Evolutionary conservation across 2,888 invertebrate genomes (phyloP).

Genomic region (Aporophyla nigra): DNA sequence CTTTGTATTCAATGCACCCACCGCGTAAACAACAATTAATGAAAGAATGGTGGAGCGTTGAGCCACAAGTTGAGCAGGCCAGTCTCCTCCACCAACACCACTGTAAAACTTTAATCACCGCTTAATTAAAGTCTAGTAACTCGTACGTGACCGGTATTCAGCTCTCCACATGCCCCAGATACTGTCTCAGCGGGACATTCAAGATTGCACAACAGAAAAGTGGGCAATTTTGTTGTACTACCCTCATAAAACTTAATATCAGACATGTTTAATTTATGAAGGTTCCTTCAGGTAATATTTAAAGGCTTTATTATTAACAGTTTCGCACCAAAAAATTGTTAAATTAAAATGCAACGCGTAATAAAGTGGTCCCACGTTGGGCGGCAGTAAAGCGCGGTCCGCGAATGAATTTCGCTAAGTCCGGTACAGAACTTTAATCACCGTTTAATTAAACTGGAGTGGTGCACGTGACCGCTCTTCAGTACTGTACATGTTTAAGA

Average conservation of each 20-base stretch:
- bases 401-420: slow-evolving; percentile 71
- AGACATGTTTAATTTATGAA: slow-evolving; percentile 62
- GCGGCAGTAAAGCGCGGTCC: slow-evolving; percentile 68
- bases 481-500: slow-evolving; percentile 70
- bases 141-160: slow-evolving; percentile 58
- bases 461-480: slow-evolving; percentile 78
- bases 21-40: slow-evolving; percentile 65
- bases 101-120: slow-evolving; percentile 64
- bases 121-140: slow-evolving; percentile 61
- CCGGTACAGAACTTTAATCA: slow-evolving; percentile 80
- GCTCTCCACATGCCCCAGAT: slow-evolving; percentile 53
- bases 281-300: slow-evolving; percentile 49
- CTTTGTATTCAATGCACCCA: slow-evolving; percentile 59
- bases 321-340: slow-evolving; percentile 29
- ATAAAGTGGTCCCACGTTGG: slow-evolving; percentile 71
- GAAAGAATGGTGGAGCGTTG: slow-evolving; percentile 45
- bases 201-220: slow-evolving; percentile 60
- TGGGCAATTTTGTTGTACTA: slow-evolving; percentile 50
- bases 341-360: slow-evolving; percentile 50
- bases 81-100: slow-evolving; percentile 47
- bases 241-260: slow-evolving; percentile 60
- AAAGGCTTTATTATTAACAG: slow-evolving; percentile 48
- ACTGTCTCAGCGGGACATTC: slow-evolving; percentile 59
- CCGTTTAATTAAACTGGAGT: slow-evolving; percentile 84
- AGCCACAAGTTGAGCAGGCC: slow-evolving; percentile 33